Evolutionary conservation across 2,888 invertebrate species (phyloP).

Genomic region (Ctena decussata): DNA sequence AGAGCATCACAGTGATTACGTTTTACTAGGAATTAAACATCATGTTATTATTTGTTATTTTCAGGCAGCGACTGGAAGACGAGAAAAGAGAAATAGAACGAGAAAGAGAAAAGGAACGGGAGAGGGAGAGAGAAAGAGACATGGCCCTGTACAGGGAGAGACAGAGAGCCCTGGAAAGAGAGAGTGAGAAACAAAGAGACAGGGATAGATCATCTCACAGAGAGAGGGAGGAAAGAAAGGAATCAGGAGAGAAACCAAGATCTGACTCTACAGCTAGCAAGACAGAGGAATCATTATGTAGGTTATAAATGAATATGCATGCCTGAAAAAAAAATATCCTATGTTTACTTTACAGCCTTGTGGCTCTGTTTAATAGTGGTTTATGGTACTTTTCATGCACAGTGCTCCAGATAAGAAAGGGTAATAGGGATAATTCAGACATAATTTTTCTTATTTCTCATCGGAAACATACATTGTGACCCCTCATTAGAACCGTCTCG

Average conservation of each 20-base stretch:
- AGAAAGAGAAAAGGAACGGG: slow-evolving; percentile 73
- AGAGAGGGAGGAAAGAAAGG: slow-evolving; percentile 52
- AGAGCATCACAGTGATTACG: too few relatives aligned
- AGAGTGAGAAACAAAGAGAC: slow-evolving; percentile 87
- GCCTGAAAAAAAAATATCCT: too few relatives aligned
- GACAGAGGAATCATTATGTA: slow-evolving; percentile 11
- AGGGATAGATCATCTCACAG: slow-evolving; percentile 56
- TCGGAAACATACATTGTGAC: too few relatives aligned
- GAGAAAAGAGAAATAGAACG: slow-evolving; percentile 87
- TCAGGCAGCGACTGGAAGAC: slow-evolving; percentile 77
- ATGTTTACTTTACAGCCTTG: too few relatives aligned
- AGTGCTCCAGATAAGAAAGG: too few relatives aligned
- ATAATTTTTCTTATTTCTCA: too few relatives aligned
- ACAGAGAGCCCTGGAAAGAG: slow-evolving; percentile 86
- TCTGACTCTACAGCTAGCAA: slow-evolving; percentile 34
- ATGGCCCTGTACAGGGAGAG: slow-evolving; percentile 88
- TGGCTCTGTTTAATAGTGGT: too few relatives aligned
- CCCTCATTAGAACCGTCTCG: too few relatives aligned
- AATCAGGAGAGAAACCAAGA: slow-evolving; percentile 31
- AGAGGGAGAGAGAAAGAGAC: slow-evolving; percentile 89
- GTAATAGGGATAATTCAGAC: too few relatives aligned
- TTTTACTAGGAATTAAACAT: too few relatives aligned
- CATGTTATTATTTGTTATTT: slow-evolving; percentile 9
- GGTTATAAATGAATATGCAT: too few relatives aligned
- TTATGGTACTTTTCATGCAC: too few relatives aligned